Evolutionary conservation across 2,888 invertebrate species (phyloP).

Genomic region (Conomelus anceps): DNA sequence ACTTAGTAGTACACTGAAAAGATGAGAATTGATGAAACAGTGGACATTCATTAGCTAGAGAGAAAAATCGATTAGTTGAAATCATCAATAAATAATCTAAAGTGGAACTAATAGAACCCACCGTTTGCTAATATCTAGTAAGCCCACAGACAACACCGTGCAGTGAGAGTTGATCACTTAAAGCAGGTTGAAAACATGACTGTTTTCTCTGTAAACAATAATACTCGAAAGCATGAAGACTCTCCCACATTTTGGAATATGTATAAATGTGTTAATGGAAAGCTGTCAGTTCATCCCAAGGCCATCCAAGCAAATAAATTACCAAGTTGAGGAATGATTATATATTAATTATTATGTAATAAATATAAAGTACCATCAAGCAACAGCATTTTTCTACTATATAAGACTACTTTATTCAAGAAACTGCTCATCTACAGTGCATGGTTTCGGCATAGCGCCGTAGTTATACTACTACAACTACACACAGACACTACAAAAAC

Average conservation of each 20-base stretch:
- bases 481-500: slow-evolving; percentile 37
- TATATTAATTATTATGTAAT: slow-evolving; percentile 26
- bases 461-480: slow-evolving; percentile 30
- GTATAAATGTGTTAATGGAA: neutral
- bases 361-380: slow-evolving; percentile 39
- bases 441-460: slow-evolving; percentile 34
- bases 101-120: neutral
- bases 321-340: slow-evolving; percentile 21
- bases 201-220: neutral
- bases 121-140: slow-evolving; percentile 21
- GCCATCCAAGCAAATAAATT: slow-evolving; percentile 16
- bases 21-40: neutral
- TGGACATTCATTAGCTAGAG: neutral
- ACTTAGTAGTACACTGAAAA: neutral
- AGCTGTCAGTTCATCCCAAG: slow-evolving; percentile 10
- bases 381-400: slow-evolving; percentile 45
- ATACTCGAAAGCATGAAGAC: neutral
- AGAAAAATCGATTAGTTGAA: neutral
- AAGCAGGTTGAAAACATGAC: neutral
- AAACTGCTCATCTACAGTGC: slow-evolving; percentile 49
- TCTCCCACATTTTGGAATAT: neutral
- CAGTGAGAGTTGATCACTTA: slow-evolving; percentile 19
- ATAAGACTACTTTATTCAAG: slow-evolving; percentile 49
- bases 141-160: slow-evolving; percentile 26
- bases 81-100: neutral